Evolutionary conservation across 1,140 invertebrate species (phyloP), one percentile per base, ranked within the genome.

Genomic region (Augochlora pura): DNA sequence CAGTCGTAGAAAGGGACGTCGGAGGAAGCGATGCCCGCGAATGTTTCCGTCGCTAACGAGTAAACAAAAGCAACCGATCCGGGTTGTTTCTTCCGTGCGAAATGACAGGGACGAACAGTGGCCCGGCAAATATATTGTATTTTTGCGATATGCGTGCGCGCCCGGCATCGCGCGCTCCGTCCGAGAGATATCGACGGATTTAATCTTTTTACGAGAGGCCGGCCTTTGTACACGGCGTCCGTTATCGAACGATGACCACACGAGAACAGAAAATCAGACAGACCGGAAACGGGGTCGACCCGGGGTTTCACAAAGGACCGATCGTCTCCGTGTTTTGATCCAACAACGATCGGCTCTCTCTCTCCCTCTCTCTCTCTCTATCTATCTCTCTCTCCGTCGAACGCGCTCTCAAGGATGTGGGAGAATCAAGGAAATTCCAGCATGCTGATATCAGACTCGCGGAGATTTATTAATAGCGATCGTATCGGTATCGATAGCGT

Each of bases 391-490:
- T 3, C 52, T 38, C 38, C 25, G 65, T 52, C 39, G 18, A 32
- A 7, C n/a, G 54, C 25, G 54, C 25, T 21, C 12, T 23, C 65
- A 69, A 77, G 27, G 32, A 39, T 62, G 60, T n/a, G 49, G 25
- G 32, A 42, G 66, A 77, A 69, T 60, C 54, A 39, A 76, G 64
- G 73, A 32, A 76, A 76, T 76, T 76, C 73, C 52, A 16, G 18
- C n/a, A 38, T 23, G 64, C 42, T 76, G 73, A 76, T 76, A 46
- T 76, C 64, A 76, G 38, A 38, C n/a, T n/a, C 16, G 3, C 38
- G 59, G 14, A 25, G 52, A 76, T 76, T 76, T 68, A 76, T 76
- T 76, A 52, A 52, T 14, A 52, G 54, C 23, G 25, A 46, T 68
- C 16, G 25, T 64, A 64, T 39, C 27, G 2, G 21, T 27, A 32